Conservation (phyloP, 2,888 invertebrate genomes). For the Metacarcinus magister region DNA sequence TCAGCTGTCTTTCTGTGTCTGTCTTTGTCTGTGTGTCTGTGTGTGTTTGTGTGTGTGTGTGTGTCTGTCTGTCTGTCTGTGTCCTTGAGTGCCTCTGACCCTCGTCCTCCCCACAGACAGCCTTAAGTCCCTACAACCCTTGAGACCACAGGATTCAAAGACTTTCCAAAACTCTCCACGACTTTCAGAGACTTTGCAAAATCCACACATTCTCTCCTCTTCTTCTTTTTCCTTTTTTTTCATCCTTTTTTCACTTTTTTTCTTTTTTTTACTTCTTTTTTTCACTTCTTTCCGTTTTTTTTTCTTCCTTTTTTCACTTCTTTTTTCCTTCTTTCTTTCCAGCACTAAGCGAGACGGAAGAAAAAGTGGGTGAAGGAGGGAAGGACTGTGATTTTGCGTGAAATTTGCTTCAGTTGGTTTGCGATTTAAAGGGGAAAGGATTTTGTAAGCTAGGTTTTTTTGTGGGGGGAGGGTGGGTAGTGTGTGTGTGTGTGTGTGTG, state of each 20-base stretch:
- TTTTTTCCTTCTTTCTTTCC: background rate
- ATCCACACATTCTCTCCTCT: slow-evolving; percentile 29
- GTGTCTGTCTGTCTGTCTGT: background rate
- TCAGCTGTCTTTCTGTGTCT: background rate
- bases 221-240: background rate
- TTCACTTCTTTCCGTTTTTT: too few relatives aligned
- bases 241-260: background rate
- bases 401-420: background rate
- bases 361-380: background rate
- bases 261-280: background rate
- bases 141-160: background rate
- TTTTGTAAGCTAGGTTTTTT: background rate
- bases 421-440: background rate
- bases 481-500: too few relatives aligned
- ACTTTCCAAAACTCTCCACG: slow-evolving; percentile 1
- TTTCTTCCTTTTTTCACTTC: background rate
- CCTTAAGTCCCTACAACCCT: background rate
- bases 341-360: background rate
- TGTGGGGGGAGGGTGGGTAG: too few relatives aligned
- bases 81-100: background rate
- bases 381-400: background rate
- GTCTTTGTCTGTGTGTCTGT: background rate
- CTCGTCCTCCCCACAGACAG: background rate
- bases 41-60: background rate
- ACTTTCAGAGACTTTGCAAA: slow-evolving; percentile 36